Base-by-base conservation (phyloP, 1,140 invertebrate species). In the Pristionchus pacificus region DNA sequence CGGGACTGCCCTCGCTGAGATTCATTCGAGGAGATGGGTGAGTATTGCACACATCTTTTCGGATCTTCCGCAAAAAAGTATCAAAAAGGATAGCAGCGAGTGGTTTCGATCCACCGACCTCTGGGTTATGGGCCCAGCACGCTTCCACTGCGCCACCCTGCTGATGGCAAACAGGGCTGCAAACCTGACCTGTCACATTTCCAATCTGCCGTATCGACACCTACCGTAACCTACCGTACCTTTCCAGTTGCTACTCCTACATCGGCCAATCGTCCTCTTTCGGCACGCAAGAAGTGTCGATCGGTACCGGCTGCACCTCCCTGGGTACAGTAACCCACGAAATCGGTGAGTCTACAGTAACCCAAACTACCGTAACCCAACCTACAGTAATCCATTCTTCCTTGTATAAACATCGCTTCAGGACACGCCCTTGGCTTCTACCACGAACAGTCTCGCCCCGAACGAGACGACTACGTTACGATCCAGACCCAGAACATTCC, bases 71-170 rank as follows among this genome's bases (percentile, higher is more conserved):
- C n/a, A n/a, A n/a, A n/a, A n/a, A n/a, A n/a, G n/a, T n/a, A n/a
- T n/a, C n/a, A n/a, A n/a, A n/a, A n/a, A n/a, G n/a, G n/a, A 57
- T n/a, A 59, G 13, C 58, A 58, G 25, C 65, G 65, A n/a, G 58
- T 91, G 89, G 91, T 91, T 92, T 92, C 90, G 91, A 92, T 91
- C 91, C 90, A 91, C 90, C 90, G 91, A 92, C 91, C 90, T 91
- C 90, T 92, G 91, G 91, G 91, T 92, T 93, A 92, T 92, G 91
- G 90, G 91, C 91, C 91, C 91, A 93, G 91, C 91, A 92, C 91
- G 91, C 90, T 92, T 92, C 91, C 91, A 91, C 91, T 92, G 91
- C 91, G 91, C 91, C 91, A 92, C 91, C 91, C 91, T 93, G 91
- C 90, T 91, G 30, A 13, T 27, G 61, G n/a, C n/a, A n/a, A n/a